phyloP scores from a whole-genome alignment of 2,113 vertebrate genomes.

The Trachemys scripta region DNA sequence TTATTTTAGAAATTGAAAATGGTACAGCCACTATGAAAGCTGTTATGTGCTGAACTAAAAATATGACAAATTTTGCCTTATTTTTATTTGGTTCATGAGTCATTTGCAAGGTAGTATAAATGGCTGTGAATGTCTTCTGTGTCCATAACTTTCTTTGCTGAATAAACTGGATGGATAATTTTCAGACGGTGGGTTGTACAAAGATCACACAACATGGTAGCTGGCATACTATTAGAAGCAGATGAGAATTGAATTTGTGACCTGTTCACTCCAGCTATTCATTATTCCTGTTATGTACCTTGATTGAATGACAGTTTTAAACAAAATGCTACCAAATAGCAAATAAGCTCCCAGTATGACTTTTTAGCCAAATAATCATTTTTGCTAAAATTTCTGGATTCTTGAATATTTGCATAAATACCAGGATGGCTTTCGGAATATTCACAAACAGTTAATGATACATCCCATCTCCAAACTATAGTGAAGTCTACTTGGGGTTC shows the following conservation, averaged over 20 bases:
- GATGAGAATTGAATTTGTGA: neutral
- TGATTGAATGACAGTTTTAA: neutral
- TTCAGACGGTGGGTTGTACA: neutral
- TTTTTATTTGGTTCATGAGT: constrained; percentile 12
- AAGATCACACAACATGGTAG: neutral
- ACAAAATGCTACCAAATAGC: neutral
- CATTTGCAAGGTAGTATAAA: neutral
- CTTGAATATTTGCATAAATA: neutral
- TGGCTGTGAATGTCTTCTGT: neutral
- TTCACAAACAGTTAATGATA: neutral
- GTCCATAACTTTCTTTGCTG: neutral
- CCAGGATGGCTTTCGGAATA: neutral
- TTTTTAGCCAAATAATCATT: neutral
- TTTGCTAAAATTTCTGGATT: neutral
- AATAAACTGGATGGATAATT: neutral
- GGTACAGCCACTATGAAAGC: neutral
- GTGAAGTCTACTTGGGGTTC: neutral
- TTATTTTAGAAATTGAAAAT: constrained; percentile 27
- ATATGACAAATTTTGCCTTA: neutral
- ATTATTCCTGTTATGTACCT: neutral
- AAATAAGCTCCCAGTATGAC: neutral
- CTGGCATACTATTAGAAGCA: neutral
- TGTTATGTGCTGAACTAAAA: neutral
- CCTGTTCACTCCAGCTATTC: neutral
- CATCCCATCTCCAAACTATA: neutral